Evolutionary conservation across 2,888 invertebrate genomes (phyloP).

Genomic region (Bugulina stolonifera): DNA sequence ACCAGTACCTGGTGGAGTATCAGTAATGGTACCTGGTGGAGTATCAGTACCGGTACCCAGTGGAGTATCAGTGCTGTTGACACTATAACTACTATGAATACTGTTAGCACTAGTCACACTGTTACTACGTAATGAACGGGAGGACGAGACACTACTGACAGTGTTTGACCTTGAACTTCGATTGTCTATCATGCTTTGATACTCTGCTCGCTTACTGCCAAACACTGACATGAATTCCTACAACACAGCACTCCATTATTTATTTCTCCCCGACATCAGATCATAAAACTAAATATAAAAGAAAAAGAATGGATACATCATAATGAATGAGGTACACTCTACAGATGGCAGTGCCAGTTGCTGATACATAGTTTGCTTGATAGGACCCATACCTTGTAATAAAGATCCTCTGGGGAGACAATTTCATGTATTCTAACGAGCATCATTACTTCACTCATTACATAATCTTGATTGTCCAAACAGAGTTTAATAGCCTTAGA

Average conservation of each 20-base stretch:
- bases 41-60: neutral
- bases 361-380: too few species aligned
- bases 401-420: neutral
- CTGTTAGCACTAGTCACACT: neutral
- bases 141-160: neutral
- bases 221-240: neutral
- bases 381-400: neutral
- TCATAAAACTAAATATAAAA: too few species aligned
- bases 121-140: neutral
- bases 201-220: neutral
- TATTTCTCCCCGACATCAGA: too few species aligned
- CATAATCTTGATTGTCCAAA: neutral
- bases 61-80: too few species aligned
- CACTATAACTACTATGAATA: neutral
- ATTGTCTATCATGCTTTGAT: neutral
- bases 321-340: too few species aligned
- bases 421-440: neutral
- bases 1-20: too few species aligned
- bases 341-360: too few species aligned
- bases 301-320: too few species aligned
- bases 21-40: too few species aligned
- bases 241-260: too few species aligned
- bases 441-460: neutral
- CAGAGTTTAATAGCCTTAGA: neutral
- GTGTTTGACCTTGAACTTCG: conserved; percentile 10